phyloP scores from a whole-genome alignment of 2,888 invertebrate genomes.

The Mechanitis mazaeus region DNA sequence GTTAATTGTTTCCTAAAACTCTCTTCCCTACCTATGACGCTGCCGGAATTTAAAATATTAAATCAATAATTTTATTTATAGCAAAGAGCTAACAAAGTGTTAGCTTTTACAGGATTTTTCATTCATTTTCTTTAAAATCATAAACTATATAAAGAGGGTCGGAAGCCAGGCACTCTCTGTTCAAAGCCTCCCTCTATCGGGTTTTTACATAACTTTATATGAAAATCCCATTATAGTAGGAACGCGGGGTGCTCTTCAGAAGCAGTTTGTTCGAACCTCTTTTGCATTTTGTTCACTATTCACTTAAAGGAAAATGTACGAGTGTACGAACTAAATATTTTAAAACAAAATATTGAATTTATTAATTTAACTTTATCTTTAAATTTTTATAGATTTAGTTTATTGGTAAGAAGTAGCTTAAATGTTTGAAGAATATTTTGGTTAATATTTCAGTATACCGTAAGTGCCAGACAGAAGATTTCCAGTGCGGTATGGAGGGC shows the following conservation, averaged over 20 bases:
- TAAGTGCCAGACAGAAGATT: slow-evolving; percentile 90
- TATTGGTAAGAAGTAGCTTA: no score
- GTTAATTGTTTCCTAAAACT: no score
- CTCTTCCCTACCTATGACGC: no score
- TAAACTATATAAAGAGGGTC: slow-evolving; percentile 1
- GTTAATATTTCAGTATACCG: slow-evolving; percentile 82
- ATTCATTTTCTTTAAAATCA: slow-evolving; percentile 3
- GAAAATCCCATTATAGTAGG: slow-evolving; percentile 48
- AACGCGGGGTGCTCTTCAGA: slow-evolving; percentile 1
- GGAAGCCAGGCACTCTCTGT: slow-evolving; percentile 25
- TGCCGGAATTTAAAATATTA: no score
- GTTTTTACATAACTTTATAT: slow-evolving; percentile 54
- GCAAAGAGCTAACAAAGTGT: slow-evolving; percentile 1
- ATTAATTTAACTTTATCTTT: no score
- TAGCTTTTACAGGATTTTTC: slow-evolving; percentile 3
- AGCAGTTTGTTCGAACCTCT: slow-evolving; percentile 12
- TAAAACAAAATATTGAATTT: no score
- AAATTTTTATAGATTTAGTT: no score
- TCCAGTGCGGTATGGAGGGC: slow-evolving; percentile 86
- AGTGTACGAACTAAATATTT: no score
- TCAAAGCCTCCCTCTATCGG: slow-evolving; percentile 38
- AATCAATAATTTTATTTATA: no score
- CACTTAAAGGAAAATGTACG: background rate
- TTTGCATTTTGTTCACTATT: slow-evolving; percentile 10
- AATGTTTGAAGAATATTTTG: no score